These are phyloP conservation scores for Agapetus fuscipes DNA, from an alignment of 2,888 invertebrate species.

Conservation along the genomic window DNA sequence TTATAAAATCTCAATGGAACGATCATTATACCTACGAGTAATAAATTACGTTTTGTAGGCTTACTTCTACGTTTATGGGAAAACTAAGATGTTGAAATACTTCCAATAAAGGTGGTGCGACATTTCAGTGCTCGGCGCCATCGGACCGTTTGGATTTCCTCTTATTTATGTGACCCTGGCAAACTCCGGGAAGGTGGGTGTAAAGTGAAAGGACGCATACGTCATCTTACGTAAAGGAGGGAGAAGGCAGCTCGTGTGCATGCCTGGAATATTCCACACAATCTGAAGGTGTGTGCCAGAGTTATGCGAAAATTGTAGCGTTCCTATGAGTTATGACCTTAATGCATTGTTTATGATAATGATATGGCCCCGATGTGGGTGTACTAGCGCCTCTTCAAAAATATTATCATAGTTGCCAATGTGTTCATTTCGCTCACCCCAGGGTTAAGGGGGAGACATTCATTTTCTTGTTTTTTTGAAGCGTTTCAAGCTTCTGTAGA, in stretches of 20 bases:
- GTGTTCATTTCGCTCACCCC: too few species aligned
- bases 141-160: constrained; percentile 18
- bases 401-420: too few species aligned
- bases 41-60: too few species aligned
- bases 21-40: too few species aligned
- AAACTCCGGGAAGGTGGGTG: background rate
- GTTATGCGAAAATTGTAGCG: constrained; percentile 18
- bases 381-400: too few species aligned
- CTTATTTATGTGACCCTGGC: constrained; percentile 20
- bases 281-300: constrained; percentile 20
- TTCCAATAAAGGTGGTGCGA: constrained; percentile 13
- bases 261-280: constrained; percentile 17
- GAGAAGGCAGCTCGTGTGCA: constrained; percentile 9
- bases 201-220: background rate
- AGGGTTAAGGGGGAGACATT: too few species aligned
- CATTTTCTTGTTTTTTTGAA: too few species aligned
- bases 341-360: constrained; percentile 22
- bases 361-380: constrained; percentile 9
- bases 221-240: too few species aligned
- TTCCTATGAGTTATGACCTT: constrained; percentile 21
- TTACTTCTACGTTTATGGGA: too few species aligned
- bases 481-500: too few species aligned
- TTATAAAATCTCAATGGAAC: too few species aligned
- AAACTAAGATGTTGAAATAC: too few species aligned
- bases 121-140: constrained; percentile 18